These are phyloP conservation scores for Galago senegalensis DNA, from an alignment of 2,797 vertebrate species.

Conservation along the genomic window DNA sequence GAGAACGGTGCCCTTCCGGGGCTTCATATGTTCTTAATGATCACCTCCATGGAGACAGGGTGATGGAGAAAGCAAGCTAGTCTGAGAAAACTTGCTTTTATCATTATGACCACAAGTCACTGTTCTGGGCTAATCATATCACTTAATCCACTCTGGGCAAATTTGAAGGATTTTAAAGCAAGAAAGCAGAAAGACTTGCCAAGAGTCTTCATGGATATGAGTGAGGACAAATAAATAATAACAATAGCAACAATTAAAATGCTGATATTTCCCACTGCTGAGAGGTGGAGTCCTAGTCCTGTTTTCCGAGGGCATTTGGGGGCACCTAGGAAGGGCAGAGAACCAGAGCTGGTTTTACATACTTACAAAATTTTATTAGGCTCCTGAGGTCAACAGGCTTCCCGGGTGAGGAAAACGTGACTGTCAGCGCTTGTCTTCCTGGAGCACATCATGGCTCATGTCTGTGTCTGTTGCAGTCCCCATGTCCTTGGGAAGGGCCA, in stretches of 20 bases:
- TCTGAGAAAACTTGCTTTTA: constrained; percentile 55
- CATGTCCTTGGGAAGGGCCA: background rate
- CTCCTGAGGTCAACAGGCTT: background rate
- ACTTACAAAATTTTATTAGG: constrained; percentile 3
- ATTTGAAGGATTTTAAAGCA: constrained; percentile 27
- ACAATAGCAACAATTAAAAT: background rate
- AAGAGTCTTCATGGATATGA: background rate
- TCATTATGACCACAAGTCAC: constrained; percentile 21
- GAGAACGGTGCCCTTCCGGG: background rate
- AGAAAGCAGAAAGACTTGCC: background rate
- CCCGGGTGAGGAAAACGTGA: background rate
- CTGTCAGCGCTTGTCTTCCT: background rate
- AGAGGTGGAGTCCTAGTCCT: background rate
- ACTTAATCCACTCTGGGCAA: background rate
- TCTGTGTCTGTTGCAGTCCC: background rate
- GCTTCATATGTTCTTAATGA: constrained; percentile 7
- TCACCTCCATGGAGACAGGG: background rate
- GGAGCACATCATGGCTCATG: background rate
- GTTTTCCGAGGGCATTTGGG: background rate
- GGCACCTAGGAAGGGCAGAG: background rate
- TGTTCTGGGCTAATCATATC: constrained; percentile 27
- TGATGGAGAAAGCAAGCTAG: background rate
- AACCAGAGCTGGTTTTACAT: background rate
- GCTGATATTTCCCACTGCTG: background rate
- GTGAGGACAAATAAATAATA: background rate